A percentile compares a stretch with the other conserved stretches of the same genome.
These are phyloP conservation scores for Creontiades dilutus DNA, from an alignment of 2,888 invertebrate genomes.

Conservation along the genomic window DNA sequence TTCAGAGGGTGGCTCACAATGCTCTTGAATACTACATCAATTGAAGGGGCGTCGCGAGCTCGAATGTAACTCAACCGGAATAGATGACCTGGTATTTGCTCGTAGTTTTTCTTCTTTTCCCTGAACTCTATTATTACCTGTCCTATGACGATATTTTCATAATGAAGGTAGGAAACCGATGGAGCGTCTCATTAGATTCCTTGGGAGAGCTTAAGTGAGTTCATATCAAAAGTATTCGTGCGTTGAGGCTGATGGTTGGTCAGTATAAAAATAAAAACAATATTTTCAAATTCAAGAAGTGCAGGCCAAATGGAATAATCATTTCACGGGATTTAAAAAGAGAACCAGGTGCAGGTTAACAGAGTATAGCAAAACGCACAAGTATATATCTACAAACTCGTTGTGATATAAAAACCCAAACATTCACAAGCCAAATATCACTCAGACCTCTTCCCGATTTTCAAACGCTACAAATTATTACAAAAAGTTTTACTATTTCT, in stretches of 20 bases:
- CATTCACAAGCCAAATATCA: too few species aligned
- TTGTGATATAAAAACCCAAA: too few species aligned
- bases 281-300: too few species aligned
- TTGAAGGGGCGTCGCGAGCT: not conserved
- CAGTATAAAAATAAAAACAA: too few species aligned
- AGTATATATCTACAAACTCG: too few species aligned
- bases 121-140: not conserved
- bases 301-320: too few species aligned
- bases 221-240: not conserved
- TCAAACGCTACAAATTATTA: too few species aligned
- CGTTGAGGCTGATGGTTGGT: not conserved
- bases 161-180: not conserved
- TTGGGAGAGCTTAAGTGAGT: not conserved
- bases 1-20: slow-evolving; percentile 5
- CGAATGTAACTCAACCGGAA: not conserved
- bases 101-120: not conserved
- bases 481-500: too few species aligned
- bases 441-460: too few species aligned
- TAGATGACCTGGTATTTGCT: slow-evolving; percentile 28
- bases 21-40: slow-evolving; percentile 39
- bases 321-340: too few species aligned
- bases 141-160: not conserved
- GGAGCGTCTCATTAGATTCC: not conserved
- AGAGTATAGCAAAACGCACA: too few species aligned
- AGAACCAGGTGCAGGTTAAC: too few species aligned